Evolutionary conservation across 2,888 invertebrate genomes (phyloP), one percentile per base, ranked within the genome.

Genomic region (Cosmopolites sordidus): DNA sequence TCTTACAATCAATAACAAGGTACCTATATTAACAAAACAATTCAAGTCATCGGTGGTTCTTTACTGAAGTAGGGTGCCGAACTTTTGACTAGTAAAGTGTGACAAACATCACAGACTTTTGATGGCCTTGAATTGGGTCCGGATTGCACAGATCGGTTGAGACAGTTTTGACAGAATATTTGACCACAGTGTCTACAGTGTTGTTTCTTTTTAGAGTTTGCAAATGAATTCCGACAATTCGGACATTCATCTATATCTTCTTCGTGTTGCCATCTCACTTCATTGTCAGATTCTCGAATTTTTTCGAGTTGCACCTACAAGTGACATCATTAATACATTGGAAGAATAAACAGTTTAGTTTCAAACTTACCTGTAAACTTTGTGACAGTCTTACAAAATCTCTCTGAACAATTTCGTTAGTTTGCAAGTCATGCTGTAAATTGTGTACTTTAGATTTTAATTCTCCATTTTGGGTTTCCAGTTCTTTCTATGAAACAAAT

Each of bases 251-350:
- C 81, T 0, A 95, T 84, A 76, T 99, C 99, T 59, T 98, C 98
- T 63, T 97, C 96, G 73, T 94, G 92, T 77, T 99, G 96, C 97
- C 98, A 99, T 69, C 99, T 85, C 48, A 99, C 97, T 78, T 95
- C 92, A 48, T 87, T 88, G 70, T 96, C 95, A 1, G 92, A 88
- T 69, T 90, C 92, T 46, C 98, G 84, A 66, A 99, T 90, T 73
- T 92, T 90, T 75, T 99, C 96, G 67, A 99, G 76, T 70, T 98
- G 90, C 63, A 88, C 84, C 86, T 87, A 64, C 18, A 59, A 49
- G 44, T 6, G 27, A 27, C n/a, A n/a, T n/a, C n/a, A n/a, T n/a
- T n/a, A n/a, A n/a, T n/a, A n/a, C n/a, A n/a, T n/a, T n/a, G n/a
- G n/a, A n/a, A n/a, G n/a, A n/a, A n/a, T n/a, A n/a, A n/a, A n/a